Conservation (phyloP, 1,140 invertebrate genomes). For the Pseudoatta argentina region DNA sequence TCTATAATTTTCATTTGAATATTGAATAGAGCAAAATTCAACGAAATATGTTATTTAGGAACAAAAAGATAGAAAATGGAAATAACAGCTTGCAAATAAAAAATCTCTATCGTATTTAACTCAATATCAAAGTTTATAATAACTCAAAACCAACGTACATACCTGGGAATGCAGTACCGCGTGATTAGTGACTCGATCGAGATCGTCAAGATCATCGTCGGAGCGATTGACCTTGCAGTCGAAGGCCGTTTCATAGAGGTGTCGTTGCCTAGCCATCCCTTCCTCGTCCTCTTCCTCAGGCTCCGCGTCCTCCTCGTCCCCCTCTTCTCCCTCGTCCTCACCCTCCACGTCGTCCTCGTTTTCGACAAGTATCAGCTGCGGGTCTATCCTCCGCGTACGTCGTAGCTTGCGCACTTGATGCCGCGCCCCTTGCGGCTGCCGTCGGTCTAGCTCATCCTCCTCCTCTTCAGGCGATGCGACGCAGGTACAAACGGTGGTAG, state of each 20-base stretch:
- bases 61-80: background rate
- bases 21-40: background rate
- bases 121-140: background rate
- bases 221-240: slow-evolving; percentile 94
- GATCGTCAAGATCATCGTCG: slow-evolving; percentile 93
- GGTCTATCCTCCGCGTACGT: slow-evolving; percentile 83
- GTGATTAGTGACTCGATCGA: slow-evolving; percentile 93
- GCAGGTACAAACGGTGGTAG: slow-evolving; percentile 89
- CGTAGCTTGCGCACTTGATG: slow-evolving; percentile 83
- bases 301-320: slow-evolving; percentile 82
- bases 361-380: slow-evolving; percentile 82
- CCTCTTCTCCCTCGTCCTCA: slow-evolving; percentile 77
- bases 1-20: no score
- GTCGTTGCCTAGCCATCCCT: slow-evolving; percentile 90
- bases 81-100: background rate
- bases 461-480: slow-evolving; percentile 87
- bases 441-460: slow-evolving; percentile 85
- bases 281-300: slow-evolving; percentile 85
- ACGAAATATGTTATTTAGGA: background rate
- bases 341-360: slow-evolving; percentile 82
- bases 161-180: slow-evolving; percentile 89
- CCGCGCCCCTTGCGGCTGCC: slow-evolving; percentile 87
- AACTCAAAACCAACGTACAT: slow-evolving; percentile 61
- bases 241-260: slow-evolving; percentile 95
- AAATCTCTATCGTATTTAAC: background rate